Conservation (phyloP, 2,113 vertebrate species). For the Excalfactoria chinensis region DNA sequence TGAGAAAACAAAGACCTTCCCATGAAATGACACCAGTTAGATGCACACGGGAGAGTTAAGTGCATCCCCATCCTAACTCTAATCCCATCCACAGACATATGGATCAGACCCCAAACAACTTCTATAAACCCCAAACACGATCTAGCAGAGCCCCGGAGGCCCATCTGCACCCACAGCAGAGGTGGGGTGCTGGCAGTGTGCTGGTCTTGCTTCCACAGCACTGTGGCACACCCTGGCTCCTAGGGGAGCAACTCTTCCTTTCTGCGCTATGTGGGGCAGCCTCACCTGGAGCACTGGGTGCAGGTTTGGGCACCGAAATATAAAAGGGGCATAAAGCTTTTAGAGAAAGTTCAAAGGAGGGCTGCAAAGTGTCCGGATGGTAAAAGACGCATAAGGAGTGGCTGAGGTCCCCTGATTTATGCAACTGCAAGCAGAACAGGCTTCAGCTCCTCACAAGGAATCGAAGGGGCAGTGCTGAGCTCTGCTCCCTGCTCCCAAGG, state of each 20-base stretch:
- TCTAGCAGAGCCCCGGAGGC: rapidly evolving
- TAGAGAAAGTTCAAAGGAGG: not conserved
- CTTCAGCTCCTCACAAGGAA: not conserved
- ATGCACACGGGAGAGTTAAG: not conserved
- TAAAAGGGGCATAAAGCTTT: not conserved
- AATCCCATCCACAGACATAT: not conserved
- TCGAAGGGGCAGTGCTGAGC: not conserved
- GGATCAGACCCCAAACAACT: not conserved
- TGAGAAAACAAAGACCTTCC: not conserved
- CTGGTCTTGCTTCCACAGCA: not conserved
- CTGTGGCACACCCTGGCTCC: not conserved
- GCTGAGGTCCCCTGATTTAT: not conserved
- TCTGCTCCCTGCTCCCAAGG: not conserved
- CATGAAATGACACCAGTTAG: not conserved
- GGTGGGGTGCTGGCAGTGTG: not conserved
- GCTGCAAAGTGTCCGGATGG: not conserved
- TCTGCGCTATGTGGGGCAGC: not conserved
- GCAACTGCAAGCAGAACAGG: not conserved
- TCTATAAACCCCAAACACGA: not conserved
- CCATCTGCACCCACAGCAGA: rapidly evolving
- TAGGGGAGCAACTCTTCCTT: not conserved
- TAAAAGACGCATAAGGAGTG: not conserved
- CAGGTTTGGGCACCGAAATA: not conserved
- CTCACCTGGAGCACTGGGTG: not conserved
- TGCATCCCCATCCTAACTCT: not conserved